Conservation (phyloP, 2,113 vertebrate species). For the Neolamprologus sp. region DNA sequence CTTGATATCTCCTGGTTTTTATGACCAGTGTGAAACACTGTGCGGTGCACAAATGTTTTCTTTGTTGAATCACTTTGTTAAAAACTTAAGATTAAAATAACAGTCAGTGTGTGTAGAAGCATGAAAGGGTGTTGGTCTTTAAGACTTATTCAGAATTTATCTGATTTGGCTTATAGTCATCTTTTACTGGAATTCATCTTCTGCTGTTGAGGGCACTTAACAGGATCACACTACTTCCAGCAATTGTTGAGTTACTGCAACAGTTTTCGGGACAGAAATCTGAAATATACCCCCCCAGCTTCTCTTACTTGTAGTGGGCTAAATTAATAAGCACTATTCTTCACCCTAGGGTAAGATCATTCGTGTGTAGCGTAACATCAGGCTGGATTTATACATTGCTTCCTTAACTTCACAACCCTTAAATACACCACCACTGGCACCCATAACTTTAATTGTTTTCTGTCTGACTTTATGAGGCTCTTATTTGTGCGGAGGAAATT, state of each 20-base stretch:
- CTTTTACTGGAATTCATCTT: neutral
- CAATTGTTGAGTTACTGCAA: neutral
- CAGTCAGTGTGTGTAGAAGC: neutral
- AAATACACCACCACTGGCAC: neutral
- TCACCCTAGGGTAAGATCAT: fast-evolving
- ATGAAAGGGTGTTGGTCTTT: neutral
- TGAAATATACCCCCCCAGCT: neutral
- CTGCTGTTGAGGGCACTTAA: neutral
- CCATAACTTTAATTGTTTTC: neutral
- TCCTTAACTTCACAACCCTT: neutral
- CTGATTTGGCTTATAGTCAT: neutral
- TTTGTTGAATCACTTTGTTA: neutral
- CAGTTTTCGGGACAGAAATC: neutral
- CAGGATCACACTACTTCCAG: neutral
- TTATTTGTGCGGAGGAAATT: fast-evolving
- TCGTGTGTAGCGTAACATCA: neutral
- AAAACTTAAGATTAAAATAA: neutral
- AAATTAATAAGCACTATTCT: neutral
- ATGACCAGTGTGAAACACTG: neutral
- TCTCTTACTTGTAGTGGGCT: neutral
- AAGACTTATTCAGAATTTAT: neutral
- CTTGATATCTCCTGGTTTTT: neutral
- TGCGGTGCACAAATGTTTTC: neutral
- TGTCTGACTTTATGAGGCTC: neutral
- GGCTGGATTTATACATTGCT: neutral